phyloP scores from a whole-genome alignment of 2,888 invertebrate species.

The Ceratothoa steindachneri region DNA sequence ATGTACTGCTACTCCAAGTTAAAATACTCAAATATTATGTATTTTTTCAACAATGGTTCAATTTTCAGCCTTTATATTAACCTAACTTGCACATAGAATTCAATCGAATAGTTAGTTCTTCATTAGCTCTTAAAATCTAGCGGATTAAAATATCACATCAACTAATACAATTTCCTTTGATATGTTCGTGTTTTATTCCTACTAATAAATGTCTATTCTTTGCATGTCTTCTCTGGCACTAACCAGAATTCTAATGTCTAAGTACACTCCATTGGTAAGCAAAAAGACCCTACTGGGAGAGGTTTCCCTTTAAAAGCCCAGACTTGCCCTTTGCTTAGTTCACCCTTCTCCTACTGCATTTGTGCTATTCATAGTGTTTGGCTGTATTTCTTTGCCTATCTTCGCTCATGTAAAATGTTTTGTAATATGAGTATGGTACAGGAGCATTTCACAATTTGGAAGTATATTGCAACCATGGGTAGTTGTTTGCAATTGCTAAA shows the following conservation, averaged over 20 bases:
- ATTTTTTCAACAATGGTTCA: background rate
- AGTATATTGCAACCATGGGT: no score
- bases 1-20: background rate
- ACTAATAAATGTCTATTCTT: slow-evolving; percentile 14
- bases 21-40: no score
- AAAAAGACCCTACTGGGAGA: background rate
- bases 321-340: background rate
- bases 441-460: no score
- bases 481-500: no score
- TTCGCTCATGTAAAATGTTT: no score
- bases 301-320: background rate
- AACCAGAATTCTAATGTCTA: slow-evolving; percentile 20
- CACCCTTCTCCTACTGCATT: no score
- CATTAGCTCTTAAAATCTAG: background rate
- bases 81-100: background rate
- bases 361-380: no score
- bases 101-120: background rate
- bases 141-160: background rate
- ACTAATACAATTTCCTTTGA: background rate
- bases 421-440: no score
- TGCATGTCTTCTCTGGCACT: slow-evolving; percentile 26
- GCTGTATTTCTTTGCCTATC: no score
- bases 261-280: slow-evolving; percentile 38
- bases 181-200: background rate
- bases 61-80: no score